Percentiles rank a stretch among this genome's conserved stretches.
Conservation (phyloP, 2,113 vertebrate genomes). For the Mormyrus lacerda region DNA sequence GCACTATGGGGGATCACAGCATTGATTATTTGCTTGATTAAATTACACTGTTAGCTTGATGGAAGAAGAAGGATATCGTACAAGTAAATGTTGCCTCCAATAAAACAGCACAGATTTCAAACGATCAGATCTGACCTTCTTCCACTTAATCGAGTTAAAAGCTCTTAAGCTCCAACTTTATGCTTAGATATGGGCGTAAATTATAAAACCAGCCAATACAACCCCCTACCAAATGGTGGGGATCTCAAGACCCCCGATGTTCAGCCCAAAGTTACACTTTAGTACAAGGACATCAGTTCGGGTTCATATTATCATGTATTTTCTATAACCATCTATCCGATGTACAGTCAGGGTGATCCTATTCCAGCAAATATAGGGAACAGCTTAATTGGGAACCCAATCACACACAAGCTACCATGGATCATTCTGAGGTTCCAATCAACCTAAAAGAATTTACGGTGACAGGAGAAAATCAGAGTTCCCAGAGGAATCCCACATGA, state of each 20-base stretch:
- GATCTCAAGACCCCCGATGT: neutral
- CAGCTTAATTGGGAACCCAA: neutral
- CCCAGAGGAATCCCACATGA: neutral
- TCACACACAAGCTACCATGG: neutral
- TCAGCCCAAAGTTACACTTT: neutral
- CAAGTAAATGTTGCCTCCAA: neutral
- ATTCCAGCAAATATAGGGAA: neutral
- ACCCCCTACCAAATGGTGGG: neutral
- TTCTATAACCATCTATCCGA: neutral
- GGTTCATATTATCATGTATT: neutral
- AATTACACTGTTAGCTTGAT: neutral
- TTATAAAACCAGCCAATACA: neutral
- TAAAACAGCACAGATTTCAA: neutral
- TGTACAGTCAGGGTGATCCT: neutral
- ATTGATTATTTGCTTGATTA: neutral
- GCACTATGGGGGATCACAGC: neutral
- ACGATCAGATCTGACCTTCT: neutral
- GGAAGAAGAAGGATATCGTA: neutral
- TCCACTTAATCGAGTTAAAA: neutral
- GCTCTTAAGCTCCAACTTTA: neutral
- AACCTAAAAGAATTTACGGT: neutral
- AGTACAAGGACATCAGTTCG: neutral
- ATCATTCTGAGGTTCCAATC: neutral
- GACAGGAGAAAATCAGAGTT: neutral
- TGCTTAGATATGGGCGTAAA: neutral